phyloP scores from a whole-genome alignment of 1,140 invertebrate species.

The Sinella curviseta region DNA sequence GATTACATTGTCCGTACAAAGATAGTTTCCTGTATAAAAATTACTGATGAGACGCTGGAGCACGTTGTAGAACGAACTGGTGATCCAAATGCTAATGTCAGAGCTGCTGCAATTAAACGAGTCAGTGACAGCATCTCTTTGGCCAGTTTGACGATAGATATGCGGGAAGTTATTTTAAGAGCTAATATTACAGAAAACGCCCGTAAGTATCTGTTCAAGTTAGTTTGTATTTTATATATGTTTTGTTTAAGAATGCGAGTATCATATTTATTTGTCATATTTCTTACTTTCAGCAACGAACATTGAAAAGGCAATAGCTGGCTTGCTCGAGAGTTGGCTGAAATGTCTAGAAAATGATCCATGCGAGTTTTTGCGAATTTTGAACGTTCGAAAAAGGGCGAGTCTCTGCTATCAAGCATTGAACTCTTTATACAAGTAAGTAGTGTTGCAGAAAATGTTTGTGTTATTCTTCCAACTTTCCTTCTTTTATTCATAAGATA shows the following conservation, averaged over 20 bases:
- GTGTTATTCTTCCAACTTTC: no score
- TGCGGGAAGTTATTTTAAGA: conserved; percentile 1
- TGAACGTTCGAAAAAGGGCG: background rate
- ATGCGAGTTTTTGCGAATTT: background rate
- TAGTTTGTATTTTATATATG: background rate
- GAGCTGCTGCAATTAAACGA: background rate
- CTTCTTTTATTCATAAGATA: no score
- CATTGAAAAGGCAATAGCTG: background rate
- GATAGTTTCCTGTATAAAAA: background rate
- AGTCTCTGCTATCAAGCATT: background rate
- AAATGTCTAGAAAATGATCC: background rate
- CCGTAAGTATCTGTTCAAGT: background rate
- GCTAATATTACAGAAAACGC: background rate
- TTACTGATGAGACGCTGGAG: background rate
- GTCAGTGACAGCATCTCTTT: background rate
- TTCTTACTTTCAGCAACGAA: background rate
- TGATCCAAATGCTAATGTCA: background rate
- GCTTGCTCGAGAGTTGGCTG: background rate
- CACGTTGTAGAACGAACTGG: background rate
- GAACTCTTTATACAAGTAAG: background rate
- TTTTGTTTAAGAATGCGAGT: background rate
- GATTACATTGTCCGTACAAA: background rate
- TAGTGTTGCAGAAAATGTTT: no score
- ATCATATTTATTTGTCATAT: background rate
- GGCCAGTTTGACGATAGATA: background rate